Base-by-base conservation (phyloP, 2,888 invertebrate genomes). In the Ctena decussata region DNA sequence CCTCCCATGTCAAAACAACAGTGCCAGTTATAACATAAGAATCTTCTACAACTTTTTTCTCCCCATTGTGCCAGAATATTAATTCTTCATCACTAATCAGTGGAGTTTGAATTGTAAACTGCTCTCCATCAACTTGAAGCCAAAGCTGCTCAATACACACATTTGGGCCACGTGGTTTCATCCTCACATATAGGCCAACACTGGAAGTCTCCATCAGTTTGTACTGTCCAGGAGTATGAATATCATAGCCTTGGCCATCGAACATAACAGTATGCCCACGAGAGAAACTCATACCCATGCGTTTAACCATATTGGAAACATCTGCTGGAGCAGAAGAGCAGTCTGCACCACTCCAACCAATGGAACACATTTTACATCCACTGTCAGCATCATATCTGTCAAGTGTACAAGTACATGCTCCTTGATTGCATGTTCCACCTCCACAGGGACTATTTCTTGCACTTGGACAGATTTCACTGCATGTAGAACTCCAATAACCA, bases 281-380 rank as follows among this genome's bases (percentile, higher is more conserved):
- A 30, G 91, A 89, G 83, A 85, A 91, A 12, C 89, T 76, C 12
- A 60, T 76, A 35, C 73, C 77, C 8, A 70, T 53, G 21, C 74
- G 72, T 21, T 41, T 65, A 18, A 76, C 69, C 27, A 65, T 60
- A 57, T 41, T 39, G 5, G 30, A 37, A 0, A 82, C 57, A 8
- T 78, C 27, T 32, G 71, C 32, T 5, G 85, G 80, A 44, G 80
- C 60, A 0, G 87, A 85, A 3, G 88, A 84, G 81, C 93, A 93
- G 73, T 93, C 92, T 0, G 44, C 44, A 32, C 93, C 93, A 69
- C 83, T 71, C 92, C 93, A 93, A 0, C 91, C 92, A 35, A 57
- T 35, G n/a, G 84, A 53, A 80, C 93, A 93, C 18, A 41, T 53
- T 3, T 74, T 57, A 87, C 93, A 93, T 44, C 81, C 79, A 15